These are phyloP conservation scores for Lysandra coridon DNA, from an alignment of 2,888 invertebrate genomes.

Conservation along the genomic window DNA sequence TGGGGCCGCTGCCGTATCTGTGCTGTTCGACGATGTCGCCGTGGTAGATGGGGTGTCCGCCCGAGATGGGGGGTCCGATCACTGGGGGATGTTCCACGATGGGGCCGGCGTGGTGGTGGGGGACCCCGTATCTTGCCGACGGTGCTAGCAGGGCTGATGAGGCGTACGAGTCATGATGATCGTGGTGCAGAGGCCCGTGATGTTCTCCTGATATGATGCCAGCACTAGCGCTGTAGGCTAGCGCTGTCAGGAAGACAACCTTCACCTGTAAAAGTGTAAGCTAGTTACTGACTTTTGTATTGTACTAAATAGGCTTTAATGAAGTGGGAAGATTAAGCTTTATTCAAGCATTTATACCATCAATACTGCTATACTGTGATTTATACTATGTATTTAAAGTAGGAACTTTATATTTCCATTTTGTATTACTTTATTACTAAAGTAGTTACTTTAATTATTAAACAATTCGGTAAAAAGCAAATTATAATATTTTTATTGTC, in stretches of 20 bases:
- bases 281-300: conserved; percentile 2
- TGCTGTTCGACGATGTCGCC: neutral
- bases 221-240: conserved; percentile 62
- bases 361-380: too few relatives aligned
- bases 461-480: too few relatives aligned
- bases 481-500: too few relatives aligned
- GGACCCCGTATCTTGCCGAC: conserved; percentile 65
- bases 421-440: too few relatives aligned
- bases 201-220: conserved; percentile 54
- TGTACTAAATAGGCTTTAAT: neutral
- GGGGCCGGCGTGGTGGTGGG: conserved; percentile 46
- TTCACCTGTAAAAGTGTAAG: conserved; percentile 64
- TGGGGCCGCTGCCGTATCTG: conserved; percentile 28
- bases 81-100: neutral
- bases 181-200: conserved; percentile 38
- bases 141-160: conserved; percentile 62
- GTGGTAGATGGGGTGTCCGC: neutral
- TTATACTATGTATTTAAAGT: neutral
- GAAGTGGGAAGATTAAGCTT: too few relatives aligned
- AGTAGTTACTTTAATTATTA: too few relatives aligned
- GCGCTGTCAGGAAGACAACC: conserved; percentile 60
- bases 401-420: neutral
- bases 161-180: conserved; percentile 59
- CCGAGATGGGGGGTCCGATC: neutral
- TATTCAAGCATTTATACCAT: neutral